phyloP scores from a whole-genome alignment of 2,113 vertebrate species.

The Phalacrocorax pelagicus region DNA sequence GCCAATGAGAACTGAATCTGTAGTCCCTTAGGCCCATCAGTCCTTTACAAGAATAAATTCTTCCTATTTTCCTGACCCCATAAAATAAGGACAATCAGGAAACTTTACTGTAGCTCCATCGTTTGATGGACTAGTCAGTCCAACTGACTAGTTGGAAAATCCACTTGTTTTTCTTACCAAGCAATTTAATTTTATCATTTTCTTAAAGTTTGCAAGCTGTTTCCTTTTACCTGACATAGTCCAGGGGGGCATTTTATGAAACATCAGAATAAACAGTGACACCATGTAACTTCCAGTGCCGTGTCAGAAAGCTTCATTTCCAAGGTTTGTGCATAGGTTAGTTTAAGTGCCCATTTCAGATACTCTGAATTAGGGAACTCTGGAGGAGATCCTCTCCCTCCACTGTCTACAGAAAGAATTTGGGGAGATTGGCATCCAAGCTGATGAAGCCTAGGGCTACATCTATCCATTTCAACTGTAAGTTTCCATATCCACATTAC shows the following conservation, averaged over 20 bases:
- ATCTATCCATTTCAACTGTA: neutral
- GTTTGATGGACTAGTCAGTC: too few relatives aligned
- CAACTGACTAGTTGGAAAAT: neutral
- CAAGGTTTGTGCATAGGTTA: neutral
- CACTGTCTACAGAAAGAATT: neutral
- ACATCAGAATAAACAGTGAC: neutral
- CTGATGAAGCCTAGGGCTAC: neutral
- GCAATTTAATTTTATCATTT: neutral
- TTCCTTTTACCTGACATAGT: neutral
- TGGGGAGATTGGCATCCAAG: neutral
- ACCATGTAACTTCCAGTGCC: neutral
- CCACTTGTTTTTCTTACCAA: neutral
- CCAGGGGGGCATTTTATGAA: neutral
- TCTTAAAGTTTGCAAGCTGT: neutral
- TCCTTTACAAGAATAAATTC: neutral
- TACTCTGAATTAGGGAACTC: neutral
- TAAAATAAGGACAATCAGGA: neutral
- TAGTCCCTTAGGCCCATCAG: neutral
- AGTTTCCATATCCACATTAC: neutral
- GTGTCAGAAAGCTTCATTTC: neutral
- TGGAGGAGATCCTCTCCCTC: neutral
- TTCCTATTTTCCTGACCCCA: neutral
- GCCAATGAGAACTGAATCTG: neutral
- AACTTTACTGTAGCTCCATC: neutral
- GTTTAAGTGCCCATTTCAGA: neutral